Percentiles rank a stretch among this genome's conserved stretches.
phyloP scores from a whole-genome alignment of 2,888 invertebrate genomes.

The Tinea semifulvella region DNA sequence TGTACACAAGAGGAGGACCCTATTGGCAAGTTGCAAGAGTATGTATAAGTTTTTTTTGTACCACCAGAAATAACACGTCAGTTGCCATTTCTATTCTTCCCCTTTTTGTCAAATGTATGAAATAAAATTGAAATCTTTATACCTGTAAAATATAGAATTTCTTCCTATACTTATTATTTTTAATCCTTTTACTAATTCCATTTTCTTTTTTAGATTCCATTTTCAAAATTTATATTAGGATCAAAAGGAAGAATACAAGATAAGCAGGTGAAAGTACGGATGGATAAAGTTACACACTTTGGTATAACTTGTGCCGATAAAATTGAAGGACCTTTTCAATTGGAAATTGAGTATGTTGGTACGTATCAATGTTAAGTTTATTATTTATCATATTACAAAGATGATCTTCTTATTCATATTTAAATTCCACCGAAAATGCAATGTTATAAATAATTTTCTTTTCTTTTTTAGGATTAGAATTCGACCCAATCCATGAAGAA shows the following conservation, averaged over 20 bases:
- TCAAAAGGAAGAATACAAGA: slow-evolving; percentile 90
- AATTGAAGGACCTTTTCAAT: slow-evolving; percentile 82
- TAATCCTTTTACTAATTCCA: too few relatives aligned
- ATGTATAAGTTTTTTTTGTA: slow-evolving; percentile 22
- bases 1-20: slow-evolving; percentile 96
- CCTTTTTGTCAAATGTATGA: too few relatives aligned
- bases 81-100: too few relatives aligned
- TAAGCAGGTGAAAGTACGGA: slow-evolving; percentile 70
- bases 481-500: slow-evolving; percentile 82
- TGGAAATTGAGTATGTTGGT: slow-evolving; percentile 89
- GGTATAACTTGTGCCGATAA: slow-evolving; percentile 85
- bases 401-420: slow-evolving; percentile 9
- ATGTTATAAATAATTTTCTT: background rate
- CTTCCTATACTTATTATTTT: too few relatives aligned
- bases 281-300: slow-evolving; percentile 73
- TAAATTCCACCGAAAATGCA: background rate
- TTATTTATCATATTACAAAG: background rate
- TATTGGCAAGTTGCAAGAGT: slow-evolving; percentile 96
- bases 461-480: slow-evolving; percentile 72
- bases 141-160: too few relatives aligned
- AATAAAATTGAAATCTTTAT: too few relatives aligned
- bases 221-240: slow-evolving; percentile 88
- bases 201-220: slow-evolving; percentile 80
- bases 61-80: too few relatives aligned
- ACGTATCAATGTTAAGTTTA: slow-evolving; percentile 20